Conservation (phyloP, 2,888 invertebrate species). For the Coleophora flavipennella region DNA sequence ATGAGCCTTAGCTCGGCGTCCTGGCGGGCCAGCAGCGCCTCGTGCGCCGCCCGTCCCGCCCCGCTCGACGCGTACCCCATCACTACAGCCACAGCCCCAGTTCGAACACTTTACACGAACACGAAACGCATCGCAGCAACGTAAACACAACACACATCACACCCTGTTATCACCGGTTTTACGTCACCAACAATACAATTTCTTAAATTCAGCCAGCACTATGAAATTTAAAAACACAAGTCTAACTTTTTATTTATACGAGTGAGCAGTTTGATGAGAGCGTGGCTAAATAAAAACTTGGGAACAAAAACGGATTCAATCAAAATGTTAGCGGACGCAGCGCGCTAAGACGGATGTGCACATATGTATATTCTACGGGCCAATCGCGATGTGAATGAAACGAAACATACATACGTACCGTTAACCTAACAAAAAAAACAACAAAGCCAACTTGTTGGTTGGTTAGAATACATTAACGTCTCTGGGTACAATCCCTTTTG, state of each 20-base stretch:
- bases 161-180: slow-evolving; percentile 52
- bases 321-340: slow-evolving; percentile 25
- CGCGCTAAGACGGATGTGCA: slow-evolving; percentile 30
- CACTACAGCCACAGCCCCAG: slow-evolving; percentile 27
- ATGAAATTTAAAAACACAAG: not conserved
- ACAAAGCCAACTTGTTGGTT: too few relatives aligned
- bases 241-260: slow-evolving; percentile 19
- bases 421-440: too few relatives aligned
- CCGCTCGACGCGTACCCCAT: slow-evolving; percentile 92
- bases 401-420: too few relatives aligned
- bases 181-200: slow-evolving; percentile 28
- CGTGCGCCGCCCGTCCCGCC: slow-evolving; percentile 91
- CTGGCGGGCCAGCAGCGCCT: slow-evolving; percentile 90
- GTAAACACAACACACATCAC: slow-evolving; percentile 61
- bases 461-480: too few relatives aligned
- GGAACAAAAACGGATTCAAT: slow-evolving; percentile 30
- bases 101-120: slow-evolving; percentile 31
- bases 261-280: slow-evolving; percentile 22
- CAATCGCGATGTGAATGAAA: slow-evolving; percentile 54
- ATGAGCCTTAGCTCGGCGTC: slow-evolving; percentile 93
- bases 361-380: slow-evolving; percentile 40
- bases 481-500: too few relatives aligned
- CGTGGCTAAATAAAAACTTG: slow-evolving; percentile 29
- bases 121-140: slow-evolving; percentile 46
- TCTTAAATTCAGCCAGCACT: not conserved